Conservation (phyloP, 2,113 vertebrate species). For the Lates calcarifer region DNA sequence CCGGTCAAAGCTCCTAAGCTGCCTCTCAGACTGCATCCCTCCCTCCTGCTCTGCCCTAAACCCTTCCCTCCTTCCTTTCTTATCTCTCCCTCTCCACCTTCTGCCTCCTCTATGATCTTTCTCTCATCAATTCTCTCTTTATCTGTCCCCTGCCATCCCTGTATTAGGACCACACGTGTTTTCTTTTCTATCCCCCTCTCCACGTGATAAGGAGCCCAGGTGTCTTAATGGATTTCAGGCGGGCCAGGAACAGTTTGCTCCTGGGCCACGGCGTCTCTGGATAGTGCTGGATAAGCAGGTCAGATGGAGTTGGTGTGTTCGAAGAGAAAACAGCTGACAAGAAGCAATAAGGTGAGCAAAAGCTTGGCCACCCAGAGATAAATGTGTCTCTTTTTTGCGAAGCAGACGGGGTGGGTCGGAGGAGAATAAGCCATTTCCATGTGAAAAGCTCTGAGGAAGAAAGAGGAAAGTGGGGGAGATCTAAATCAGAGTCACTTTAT, state of each 20-base stretch:
- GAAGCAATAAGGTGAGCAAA: slow-evolving; percentile 46
- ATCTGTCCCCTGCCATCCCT: neutral
- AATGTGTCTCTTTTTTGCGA: slow-evolving; percentile 30
- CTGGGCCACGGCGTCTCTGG: slow-evolving; percentile 14
- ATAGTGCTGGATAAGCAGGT: slow-evolving; percentile 68
- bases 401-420: neutral
- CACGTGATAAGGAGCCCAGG: slow-evolving; percentile 51
- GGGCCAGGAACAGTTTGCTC: slow-evolving; percentile 42
- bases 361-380: slow-evolving; percentile 48
- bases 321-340: slow-evolving; percentile 69
- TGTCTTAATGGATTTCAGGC: slow-evolving; percentile 61
- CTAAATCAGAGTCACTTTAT: slow-evolving; percentile 67
- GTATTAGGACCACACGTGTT: slow-evolving; percentile 26
- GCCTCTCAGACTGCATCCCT: slow-evolving; percentile 29
- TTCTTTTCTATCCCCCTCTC: slow-evolving; percentile 15
- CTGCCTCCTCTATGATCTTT: slow-evolving; percentile 22
- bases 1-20: slow-evolving; percentile 40
- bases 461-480: slow-evolving; percentile 28
- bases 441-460: slow-evolving; percentile 31
- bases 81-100: slow-evolving; percentile 20
- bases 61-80: slow-evolving; percentile 1
- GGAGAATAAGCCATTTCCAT: slow-evolving; percentile 55
- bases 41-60: neutral
- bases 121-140: slow-evolving; percentile 2
- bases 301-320: slow-evolving; percentile 27